phyloP scores from a whole-genome alignment of 2,888 invertebrate genomes.

The Campoplex capitator region DNA sequence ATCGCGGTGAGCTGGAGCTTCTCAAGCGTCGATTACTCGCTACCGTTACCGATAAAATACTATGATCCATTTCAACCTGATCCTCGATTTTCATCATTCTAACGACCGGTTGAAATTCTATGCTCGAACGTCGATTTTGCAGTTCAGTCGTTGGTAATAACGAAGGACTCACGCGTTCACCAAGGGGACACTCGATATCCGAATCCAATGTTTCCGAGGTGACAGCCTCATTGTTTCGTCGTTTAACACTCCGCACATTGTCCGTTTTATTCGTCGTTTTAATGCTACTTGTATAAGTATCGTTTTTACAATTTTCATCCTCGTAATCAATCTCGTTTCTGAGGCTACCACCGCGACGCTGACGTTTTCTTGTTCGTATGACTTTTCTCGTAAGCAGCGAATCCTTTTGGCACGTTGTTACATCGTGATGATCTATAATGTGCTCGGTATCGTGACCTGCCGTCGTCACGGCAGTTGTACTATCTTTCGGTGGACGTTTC shows the following conservation, averaged over 20 bases:
- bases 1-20: slow-evolving; percentile 81
- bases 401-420: slow-evolving; percentile 69
- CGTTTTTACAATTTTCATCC: slow-evolving; percentile 76
- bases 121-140: slow-evolving; percentile 81
- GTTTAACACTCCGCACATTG: slow-evolving; percentile 53
- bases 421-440: slow-evolving; percentile 53
- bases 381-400: slow-evolving; percentile 47
- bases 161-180: slow-evolving; percentile 77
- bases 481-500: slow-evolving; percentile 52
- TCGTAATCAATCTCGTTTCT: slow-evolving; percentile 73
- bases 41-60: slow-evolving; percentile 81
- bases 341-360: slow-evolving; percentile 68
- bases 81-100: slow-evolving; percentile 88
- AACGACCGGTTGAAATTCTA: slow-evolving; percentile 88
- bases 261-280: slow-evolving; percentile 35
- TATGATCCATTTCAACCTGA: slow-evolving; percentile 82
- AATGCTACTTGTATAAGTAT: slow-evolving; percentile 44
- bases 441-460: slow-evolving; percentile 59
- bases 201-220: slow-evolving; percentile 74
- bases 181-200: slow-evolving; percentile 74
- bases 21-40: slow-evolving; percentile 82
- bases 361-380: slow-evolving; percentile 71
- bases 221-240: slow-evolving; percentile 66
- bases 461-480: slow-evolving; percentile 31
- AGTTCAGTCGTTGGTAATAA: slow-evolving; percentile 75